These are phyloP conservation scores for Riparia riparia DNA, from an alignment of 2,113 vertebrate genomes.

Conservation along the genomic window DNA sequence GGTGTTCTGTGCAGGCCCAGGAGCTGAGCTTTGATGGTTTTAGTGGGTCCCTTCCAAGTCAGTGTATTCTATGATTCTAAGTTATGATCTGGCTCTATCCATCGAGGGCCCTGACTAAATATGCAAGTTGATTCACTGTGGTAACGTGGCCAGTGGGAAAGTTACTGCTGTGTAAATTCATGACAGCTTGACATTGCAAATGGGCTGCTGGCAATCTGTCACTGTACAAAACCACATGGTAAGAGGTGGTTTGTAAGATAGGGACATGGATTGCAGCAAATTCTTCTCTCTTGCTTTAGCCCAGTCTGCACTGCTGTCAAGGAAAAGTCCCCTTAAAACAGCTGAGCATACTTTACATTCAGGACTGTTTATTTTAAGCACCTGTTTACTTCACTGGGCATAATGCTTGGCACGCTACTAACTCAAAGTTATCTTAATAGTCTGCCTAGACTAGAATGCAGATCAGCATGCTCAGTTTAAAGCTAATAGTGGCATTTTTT, in stretches of 20 bases:
- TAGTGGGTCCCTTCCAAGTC: neutral
- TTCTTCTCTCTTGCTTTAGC: neutral
- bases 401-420: neutral
- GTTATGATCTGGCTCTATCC: neutral
- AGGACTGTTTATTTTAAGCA: slow-evolving; percentile 29
- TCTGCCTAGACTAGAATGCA: neutral
- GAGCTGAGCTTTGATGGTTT: neutral
- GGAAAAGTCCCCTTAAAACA: neutral
- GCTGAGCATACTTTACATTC: slow-evolving; percentile 32
- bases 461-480: neutral
- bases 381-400: slow-evolving; percentile 16
- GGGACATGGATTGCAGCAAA: neutral
- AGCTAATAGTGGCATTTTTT: neutral
- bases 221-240: neutral
- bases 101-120: neutral
- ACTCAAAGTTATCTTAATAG: neutral
- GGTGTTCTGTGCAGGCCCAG: neutral
- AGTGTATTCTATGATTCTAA: neutral
- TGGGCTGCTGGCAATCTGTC: neutral
- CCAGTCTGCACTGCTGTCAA: neutral
- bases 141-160: neutral
- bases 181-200: neutral
- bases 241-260: neutral
- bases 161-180: neutral
- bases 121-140: neutral